Evolutionary conservation across 2,797 vertebrate species (phyloP).

Genomic region (Tokudaia muenninki): DNA sequence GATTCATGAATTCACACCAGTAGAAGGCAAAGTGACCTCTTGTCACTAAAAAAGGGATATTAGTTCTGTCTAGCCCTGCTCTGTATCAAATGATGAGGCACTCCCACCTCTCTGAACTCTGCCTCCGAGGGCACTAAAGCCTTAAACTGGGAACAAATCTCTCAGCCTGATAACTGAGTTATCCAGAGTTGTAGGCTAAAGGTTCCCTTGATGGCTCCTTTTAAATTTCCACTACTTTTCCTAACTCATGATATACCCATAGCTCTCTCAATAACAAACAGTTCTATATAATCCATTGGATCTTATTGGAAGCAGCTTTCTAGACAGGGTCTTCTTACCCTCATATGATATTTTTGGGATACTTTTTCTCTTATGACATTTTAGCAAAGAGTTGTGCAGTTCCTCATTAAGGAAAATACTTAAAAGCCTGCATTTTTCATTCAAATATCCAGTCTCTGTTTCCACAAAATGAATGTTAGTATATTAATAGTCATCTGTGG

Average conservation of each 20-base stretch:
- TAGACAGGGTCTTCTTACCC: background rate
- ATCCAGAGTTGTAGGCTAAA: background rate
- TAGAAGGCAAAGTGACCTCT: conserved; percentile 22
- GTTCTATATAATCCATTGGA: background rate
- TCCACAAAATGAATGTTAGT: background rate
- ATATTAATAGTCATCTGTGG: background rate
- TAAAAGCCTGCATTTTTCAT: background rate
- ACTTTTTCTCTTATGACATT: background rate
- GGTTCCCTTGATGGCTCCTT: background rate
- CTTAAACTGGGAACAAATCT: background rate
- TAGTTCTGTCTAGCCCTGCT: background rate
- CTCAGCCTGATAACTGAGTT: background rate
- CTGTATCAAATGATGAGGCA: background rate
- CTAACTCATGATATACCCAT: background rate
- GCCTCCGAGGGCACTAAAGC: background rate
- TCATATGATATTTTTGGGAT: background rate
- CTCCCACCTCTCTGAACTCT: background rate
- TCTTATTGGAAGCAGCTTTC: background rate
- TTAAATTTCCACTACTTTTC: background rate
- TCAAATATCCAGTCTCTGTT: background rate
- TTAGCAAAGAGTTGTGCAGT: background rate
- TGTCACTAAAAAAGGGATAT: background rate
- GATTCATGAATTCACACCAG: conserved; percentile 23
- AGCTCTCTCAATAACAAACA: background rate
- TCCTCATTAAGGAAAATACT: background rate